Percentiles rank a stretch among this genome's conserved stretches.
phyloP scores from a whole-genome alignment of 1,140 invertebrate genomes.

The Helicorthomorpha holstii region DNA sequence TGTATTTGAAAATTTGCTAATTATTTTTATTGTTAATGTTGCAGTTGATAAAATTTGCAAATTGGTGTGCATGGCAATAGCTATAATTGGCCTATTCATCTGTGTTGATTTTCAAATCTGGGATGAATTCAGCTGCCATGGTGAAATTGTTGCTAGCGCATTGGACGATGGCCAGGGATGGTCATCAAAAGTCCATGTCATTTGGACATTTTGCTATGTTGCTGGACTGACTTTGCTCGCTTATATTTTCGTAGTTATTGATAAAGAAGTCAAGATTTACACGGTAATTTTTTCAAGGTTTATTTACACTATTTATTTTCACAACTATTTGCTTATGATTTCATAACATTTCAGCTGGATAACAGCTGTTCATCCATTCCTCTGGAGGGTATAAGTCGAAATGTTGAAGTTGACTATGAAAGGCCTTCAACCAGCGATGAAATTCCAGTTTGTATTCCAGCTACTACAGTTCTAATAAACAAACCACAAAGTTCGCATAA shows the following conservation, averaged over 20 bases:
- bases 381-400: too few relatives aligned
- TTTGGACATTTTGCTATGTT: constrained; percentile 7
- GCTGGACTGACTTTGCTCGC: constrained; percentile 1
- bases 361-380: too few relatives aligned
- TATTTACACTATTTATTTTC: too few relatives aligned
- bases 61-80: constrained; percentile 4
- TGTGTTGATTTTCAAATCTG: constrained; percentile 9
- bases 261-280: constrained; percentile 4
- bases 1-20: background rate
- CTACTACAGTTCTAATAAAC: too few relatives aligned
- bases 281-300: background rate
- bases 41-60: constrained; percentile 4
- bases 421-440: too few relatives aligned
- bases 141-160: background rate
- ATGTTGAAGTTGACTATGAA: too few relatives aligned
- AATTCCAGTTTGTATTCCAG: too few relatives aligned
- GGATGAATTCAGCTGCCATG: constrained; percentile 9
- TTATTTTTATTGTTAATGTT: background rate
- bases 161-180: background rate
- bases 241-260: background rate
- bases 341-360: too few relatives aligned
- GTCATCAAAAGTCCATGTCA: constrained; percentile 5
- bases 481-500: too few relatives aligned
- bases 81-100: constrained; percentile 8
- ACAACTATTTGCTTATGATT: too few relatives aligned